phyloP scores from a whole-genome alignment of 2,888 invertebrate species.

The Sesia bembeciformis region DNA sequence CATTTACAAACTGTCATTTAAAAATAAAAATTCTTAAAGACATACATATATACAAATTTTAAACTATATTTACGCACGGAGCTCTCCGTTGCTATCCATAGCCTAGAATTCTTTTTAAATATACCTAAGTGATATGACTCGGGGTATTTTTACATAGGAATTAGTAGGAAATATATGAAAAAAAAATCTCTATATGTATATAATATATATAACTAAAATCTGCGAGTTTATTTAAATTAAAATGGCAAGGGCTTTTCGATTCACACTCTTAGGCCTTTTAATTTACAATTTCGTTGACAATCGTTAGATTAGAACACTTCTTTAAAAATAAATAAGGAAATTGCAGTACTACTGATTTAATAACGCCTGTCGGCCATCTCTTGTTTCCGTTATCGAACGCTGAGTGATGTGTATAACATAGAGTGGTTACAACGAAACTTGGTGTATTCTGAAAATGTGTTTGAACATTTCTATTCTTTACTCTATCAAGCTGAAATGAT shows the following conservation, averaged over 20 bases:
- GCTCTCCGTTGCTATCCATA: slow-evolving; percentile 41
- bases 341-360: too few species aligned
- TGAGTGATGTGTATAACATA: too few species aligned
- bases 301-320: not conserved
- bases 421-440: too few species aligned
- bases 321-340: too few species aligned
- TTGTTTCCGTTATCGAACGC: too few species aligned
- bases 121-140: slow-evolving; percentile 63
- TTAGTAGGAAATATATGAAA: slow-evolving; percentile 21
- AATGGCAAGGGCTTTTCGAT: slow-evolving; percentile 28
- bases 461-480: too few species aligned
- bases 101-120: slow-evolving; percentile 38
- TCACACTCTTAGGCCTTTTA: slow-evolving; percentile 34
- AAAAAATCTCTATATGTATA: slow-evolving; percentile 19
- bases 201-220: too few species aligned
- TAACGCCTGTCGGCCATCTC: too few species aligned
- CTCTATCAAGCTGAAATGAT: too few species aligned
- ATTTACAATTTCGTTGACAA: slow-evolving; percentile 1
- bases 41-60: slow-evolving; percentile 28
- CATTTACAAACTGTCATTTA: slow-evolving; percentile 53
- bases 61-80: slow-evolving; percentile 27
- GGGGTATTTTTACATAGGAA: slow-evolving; percentile 46
- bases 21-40: slow-evolving; percentile 30
- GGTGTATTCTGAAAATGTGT: too few species aligned
- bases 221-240: too few species aligned